A percentile compares a stretch with the other conserved stretches of the same genome.
phyloP scores from a whole-genome alignment of 2,113 vertebrate species.

The Isurus oxyrinchus region DNA sequence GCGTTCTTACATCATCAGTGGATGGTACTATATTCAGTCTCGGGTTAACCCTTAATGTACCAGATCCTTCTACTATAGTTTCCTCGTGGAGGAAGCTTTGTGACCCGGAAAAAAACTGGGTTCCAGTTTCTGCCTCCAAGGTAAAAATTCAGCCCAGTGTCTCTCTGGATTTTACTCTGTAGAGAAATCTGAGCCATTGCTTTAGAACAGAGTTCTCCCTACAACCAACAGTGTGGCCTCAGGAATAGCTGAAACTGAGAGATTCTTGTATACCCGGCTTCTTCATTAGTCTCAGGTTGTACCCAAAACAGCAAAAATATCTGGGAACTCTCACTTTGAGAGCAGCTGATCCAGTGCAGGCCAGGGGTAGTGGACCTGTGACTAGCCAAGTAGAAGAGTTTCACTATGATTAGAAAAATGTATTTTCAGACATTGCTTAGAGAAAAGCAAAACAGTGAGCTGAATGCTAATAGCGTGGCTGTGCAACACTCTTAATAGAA shows the following conservation, averaged over 20 bases:
- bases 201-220: not conserved
- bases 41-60: too few species aligned
- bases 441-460: not conserved
- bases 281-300: not conserved
- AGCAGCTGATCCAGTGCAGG: not conserved
- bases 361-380: not conserved
- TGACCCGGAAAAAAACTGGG: too few species aligned
- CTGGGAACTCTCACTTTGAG: not conserved
- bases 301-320: not conserved
- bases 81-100: too few species aligned
- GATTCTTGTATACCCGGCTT: not conserved
- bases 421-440: not conserved
- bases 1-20: too few species aligned
- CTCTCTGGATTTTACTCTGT: not conserved
- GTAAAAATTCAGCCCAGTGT: not conserved
- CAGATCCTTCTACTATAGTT: too few species aligned
- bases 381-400: not conserved
- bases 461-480: not conserved
- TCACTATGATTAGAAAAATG: not conserved
- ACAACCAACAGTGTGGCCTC: not conserved
- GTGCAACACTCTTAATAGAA: not conserved
- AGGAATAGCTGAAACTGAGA: not conserved
- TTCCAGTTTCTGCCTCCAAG: too few species aligned
- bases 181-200: not conserved
- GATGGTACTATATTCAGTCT: too few species aligned